Conservation (phyloP, 2,888 invertebrate species). For the Tubulanus polymorphus region DNA sequence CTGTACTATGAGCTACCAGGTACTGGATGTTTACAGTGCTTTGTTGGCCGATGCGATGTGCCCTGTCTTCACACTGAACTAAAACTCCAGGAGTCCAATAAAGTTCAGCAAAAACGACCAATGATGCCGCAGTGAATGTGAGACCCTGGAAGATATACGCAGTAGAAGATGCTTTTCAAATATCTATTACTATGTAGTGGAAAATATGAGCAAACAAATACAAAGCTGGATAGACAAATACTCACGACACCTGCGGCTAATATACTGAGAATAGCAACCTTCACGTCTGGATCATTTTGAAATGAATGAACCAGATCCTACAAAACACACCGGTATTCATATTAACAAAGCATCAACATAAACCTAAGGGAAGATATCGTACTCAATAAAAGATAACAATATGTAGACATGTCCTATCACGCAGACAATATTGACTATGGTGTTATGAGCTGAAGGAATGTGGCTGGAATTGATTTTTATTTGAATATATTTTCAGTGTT, state of each 20-base stretch:
- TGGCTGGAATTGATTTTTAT: too few species aligned
- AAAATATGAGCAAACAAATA: too few species aligned
- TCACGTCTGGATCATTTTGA: constrained; percentile 37
- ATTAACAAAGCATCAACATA: too few species aligned
- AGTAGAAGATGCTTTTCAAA: too few species aligned
- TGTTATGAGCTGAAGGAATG: too few species aligned
- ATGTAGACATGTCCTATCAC: too few species aligned
- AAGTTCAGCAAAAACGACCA: constrained; percentile 51
- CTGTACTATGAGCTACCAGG: constrained; percentile 46
- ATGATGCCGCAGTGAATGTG: constrained; percentile 45
- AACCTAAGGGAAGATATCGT: too few species aligned
- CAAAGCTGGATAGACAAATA: constrained; percentile 10
- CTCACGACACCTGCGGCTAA: constrained; percentile 46
- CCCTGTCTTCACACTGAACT: constrained; percentile 50
- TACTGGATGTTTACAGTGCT: constrained; percentile 45
- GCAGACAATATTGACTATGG: too few species aligned
- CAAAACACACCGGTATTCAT: too few species aligned
- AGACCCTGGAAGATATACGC: constrained; percentile 31
- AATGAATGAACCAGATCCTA: constrained; percentile 44
- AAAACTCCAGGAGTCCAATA: constrained; percentile 51
- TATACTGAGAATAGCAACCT: constrained; percentile 47
- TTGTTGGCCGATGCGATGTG: constrained; percentile 49
- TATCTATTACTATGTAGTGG: too few species aligned
- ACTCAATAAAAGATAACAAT: too few species aligned
- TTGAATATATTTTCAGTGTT: too few species aligned